Evolutionary conservation across 2,113 vertebrate species (phyloP), one percentile per base, ranked within the genome.

Genomic region (Tretioscincus oriximinensis): DNA sequence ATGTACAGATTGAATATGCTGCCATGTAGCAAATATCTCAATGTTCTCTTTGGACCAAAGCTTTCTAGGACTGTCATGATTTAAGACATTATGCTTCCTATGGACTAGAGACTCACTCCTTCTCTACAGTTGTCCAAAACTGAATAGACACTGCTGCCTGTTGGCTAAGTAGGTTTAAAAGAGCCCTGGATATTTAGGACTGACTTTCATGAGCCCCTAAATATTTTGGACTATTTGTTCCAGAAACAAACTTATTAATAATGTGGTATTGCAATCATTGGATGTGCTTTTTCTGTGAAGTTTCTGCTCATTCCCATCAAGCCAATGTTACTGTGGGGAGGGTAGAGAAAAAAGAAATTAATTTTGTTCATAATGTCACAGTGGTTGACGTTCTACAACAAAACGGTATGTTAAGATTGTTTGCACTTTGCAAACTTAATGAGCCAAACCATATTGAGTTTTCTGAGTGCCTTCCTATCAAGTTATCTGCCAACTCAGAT

Each of bases 1-100:
- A 99, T 75, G 93, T 99, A 90, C 98, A 99, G 95, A 97, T 99
- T 28, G 98, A 99, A 49, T 93, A 94, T 9, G 97, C 97, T 1
- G 96, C 96, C 81, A 97, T 99, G 96, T 99, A 96, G 93, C 91
- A 84, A 85, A 29, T 61, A 81, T 84, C 83, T 88, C 69, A 83
- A 86, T 61, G 81, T 84, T 91, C 76, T 92, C 89, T 85, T 90
- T 92, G 96, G 96, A 97, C 97, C 96, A 96, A 97, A 96, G 90
- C 78, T 94, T 93, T 87, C 90, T 91, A 92, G 95, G 95, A 95
- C 93, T 94, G 93, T 95, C 93, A 78, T 89, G 91, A 90, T 89
- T 24, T 72, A 73, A 88, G 88, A 88, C 81, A 90, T 87, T 88
- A 67, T 82, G 73, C 91, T 88, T 78, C 86, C 88, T 86, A 72